phyloP scores from a whole-genome alignment of 2,113 vertebrate species.

The Ailuropoda melanoleuca region DNA sequence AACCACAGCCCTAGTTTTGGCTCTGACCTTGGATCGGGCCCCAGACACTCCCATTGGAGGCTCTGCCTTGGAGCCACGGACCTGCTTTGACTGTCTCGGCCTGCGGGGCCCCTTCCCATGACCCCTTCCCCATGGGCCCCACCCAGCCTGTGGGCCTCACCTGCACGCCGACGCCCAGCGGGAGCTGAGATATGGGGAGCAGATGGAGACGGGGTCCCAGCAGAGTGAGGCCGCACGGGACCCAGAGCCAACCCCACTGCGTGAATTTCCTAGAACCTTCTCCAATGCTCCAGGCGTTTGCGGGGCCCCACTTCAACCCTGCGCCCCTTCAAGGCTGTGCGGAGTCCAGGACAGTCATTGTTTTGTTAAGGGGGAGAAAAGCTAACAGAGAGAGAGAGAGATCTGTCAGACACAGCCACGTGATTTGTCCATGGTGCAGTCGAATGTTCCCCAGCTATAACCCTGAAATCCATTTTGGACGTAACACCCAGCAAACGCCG shows the following conservation, averaged over 20 bases:
- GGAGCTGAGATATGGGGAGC: background rate
- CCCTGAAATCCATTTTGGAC: background rate
- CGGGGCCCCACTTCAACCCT: accelerated
- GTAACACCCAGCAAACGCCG: accelerated
- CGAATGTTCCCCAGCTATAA: accelerated
- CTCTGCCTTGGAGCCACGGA: background rate
- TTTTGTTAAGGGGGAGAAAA: background rate
- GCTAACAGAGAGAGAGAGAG: background rate
- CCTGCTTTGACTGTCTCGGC: background rate
- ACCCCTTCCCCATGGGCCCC: background rate
- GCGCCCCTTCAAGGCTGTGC: accelerated
- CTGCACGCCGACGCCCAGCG: accelerated
- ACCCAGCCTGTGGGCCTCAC: accelerated
- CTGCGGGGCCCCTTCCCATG: background rate
- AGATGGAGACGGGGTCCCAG: background rate
- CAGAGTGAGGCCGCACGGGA: accelerated
- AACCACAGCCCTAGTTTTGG: background rate
- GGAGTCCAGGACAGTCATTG: too few relatives aligned
- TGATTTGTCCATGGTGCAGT: accelerated
- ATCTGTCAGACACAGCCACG: accelerated
- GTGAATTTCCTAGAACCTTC: background rate
- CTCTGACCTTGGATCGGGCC: background rate
- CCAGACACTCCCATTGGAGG: background rate
- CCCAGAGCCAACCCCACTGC: accelerated
- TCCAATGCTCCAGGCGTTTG: accelerated